These are phyloP conservation scores for Aptenodytes forsteri DNA, from an alignment of 2,113 vertebrate genomes.

Conservation along the genomic window DNA sequence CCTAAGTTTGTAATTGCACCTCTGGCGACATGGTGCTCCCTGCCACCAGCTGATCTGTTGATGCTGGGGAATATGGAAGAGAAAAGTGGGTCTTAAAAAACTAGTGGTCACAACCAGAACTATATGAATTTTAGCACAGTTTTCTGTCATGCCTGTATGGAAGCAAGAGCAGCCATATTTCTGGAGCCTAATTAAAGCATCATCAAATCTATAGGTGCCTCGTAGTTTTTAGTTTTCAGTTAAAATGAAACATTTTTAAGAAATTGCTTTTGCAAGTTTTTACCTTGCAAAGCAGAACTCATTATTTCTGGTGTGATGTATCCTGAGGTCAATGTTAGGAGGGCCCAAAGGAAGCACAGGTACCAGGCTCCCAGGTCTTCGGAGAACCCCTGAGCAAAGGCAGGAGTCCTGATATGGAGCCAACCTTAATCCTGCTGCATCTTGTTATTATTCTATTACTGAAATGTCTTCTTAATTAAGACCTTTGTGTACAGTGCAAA, in stretches of 20 bases:
- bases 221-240: not conserved
- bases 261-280: not conserved
- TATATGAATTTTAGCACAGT: not conserved
- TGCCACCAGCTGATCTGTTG: not conserved
- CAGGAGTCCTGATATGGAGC: not conserved
- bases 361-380: not conserved
- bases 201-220: not conserved
- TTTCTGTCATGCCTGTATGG: not conserved
- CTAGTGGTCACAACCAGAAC: not conserved
- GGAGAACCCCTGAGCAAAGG: not conserved
- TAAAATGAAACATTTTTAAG: not conserved
- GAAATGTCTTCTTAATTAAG: not conserved
- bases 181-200: not conserved
- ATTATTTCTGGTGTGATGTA: not conserved
- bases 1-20: not conserved
- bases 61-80: not conserved
- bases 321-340: not conserved
- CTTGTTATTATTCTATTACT: not conserved
- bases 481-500: not conserved
- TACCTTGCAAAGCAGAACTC: not conserved
- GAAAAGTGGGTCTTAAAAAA: not conserved
- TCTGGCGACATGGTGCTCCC: not conserved
- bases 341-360: accelerated
- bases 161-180: not conserved
- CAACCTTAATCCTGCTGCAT: not conserved